Evolutionary conservation across 2,797 vertebrate species (phyloP).

Genomic region (Darevskia mixta): DNA sequence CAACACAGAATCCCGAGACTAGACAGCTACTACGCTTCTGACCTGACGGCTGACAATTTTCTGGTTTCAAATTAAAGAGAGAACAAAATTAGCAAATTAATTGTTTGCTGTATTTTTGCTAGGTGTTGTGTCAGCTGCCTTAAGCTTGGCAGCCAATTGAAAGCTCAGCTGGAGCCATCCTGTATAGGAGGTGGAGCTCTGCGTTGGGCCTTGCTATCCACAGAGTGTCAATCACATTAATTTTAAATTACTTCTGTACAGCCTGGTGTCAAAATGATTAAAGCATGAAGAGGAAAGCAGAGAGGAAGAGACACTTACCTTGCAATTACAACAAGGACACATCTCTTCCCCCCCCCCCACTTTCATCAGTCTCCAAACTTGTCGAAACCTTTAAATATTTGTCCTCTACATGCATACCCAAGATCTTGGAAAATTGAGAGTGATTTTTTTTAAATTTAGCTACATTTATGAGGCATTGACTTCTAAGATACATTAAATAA

Average conservation of each 20-base stretch:
- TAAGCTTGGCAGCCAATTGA: conserved; percentile 81
- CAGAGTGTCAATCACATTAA: conserved; percentile 93
- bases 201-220: conserved; percentile 74
- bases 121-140: conserved; percentile 85
- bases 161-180: conserved; percentile 56
- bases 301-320: conserved; percentile 73
- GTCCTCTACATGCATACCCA: no score
- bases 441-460: background rate
- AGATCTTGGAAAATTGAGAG: background rate
- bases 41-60: conserved; percentile 86
- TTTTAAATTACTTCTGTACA: conserved; percentile 93
- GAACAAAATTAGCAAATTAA: conserved; percentile 93
- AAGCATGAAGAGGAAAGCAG: conserved; percentile 84
- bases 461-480: background rate
- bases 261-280: conserved; percentile 93
- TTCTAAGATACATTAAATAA: background rate
- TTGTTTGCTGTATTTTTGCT: conserved; percentile 89
- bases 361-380: conserved; percentile 40
- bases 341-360: conserved; percentile 36
- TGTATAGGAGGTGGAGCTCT: conserved; percentile 75
- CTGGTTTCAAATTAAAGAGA: conserved; percentile 93
- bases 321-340: conserved; percentile 73
- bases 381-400: conserved; percentile 30
- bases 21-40: conserved; percentile 62
- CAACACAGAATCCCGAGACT: conserved; percentile 42